phyloP scores from a whole-genome alignment of 2,113 vertebrate species.

The Callochromis pleurospilus region DNA sequence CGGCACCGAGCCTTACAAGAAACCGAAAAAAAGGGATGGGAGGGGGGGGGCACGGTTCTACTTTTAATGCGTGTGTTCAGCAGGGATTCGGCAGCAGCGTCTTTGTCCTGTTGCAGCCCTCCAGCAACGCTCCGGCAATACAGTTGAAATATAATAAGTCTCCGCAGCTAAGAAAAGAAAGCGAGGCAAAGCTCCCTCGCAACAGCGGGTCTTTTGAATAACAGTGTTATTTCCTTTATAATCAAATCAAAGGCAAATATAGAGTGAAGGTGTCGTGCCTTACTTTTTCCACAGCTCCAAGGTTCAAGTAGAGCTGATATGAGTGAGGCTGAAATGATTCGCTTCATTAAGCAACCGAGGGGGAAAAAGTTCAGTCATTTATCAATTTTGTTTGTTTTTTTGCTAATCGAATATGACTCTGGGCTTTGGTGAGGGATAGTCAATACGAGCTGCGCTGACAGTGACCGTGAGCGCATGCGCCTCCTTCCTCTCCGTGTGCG shows the following conservation, averaged over 20 bases:
- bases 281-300: neutral
- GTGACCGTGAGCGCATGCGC: neutral
- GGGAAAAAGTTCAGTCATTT: neutral
- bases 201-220: neutral
- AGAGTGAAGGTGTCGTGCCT: neutral
- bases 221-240: neutral
- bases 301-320: neutral
- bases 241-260: neutral
- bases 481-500: neutral
- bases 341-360: neutral
- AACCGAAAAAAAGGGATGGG: neutral
- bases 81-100: neutral
- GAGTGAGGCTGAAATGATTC: neutral
- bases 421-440: neutral
- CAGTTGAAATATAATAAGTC: conserved; percentile 6
- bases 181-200: neutral
- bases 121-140: neutral
- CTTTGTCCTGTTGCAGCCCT: neutral
- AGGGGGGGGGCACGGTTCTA: neutral
- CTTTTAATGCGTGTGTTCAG: neutral
- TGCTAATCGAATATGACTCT: neutral
- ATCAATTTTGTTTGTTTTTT: neutral
- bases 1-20: neutral
- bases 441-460: neutral
- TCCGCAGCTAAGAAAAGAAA: neutral